Base-by-base conservation (phyloP, 2,797 vertebrate genomes). In the Anabacerthia variegaticeps region DNA sequence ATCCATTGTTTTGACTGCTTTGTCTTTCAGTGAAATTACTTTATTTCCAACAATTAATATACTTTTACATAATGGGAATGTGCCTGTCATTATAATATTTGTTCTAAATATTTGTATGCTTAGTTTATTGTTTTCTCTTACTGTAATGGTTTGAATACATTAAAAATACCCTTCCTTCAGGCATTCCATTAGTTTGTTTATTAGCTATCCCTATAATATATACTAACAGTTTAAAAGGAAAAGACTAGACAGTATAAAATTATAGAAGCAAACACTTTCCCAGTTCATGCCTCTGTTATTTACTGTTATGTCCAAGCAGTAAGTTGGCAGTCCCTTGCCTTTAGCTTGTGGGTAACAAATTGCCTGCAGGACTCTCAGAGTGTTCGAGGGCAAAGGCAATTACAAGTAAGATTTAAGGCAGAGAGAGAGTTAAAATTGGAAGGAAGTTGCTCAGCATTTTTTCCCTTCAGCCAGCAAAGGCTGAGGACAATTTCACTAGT, bases 41-140 rank as follows among this genome's bases (percentile, higher is more conserved):
- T 88, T 69, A 39, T 85, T 92, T 75, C 36, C 22, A 37, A 43
- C 4, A 69, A 43, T 93, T 93, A 91, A 37, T 77, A 65, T 22
- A 24, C 22, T 86, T 85, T 59, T 68, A 71, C 58, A 56, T 46
- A 80, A 36, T 28, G 9, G 28, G 17, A 93, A 85, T 39, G 13
- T 82, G 44, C 12, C n/a, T 88, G 36, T 66, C n/a, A 71, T 78
- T 81, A 17, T 48, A 84, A 41, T 54, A 71, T 37, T 83, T 80
- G 71, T 77, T 93, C 79, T 76, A 87, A 85, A 74, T 59, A 21
- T 89, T 89, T 71, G 16, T 87, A 39, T 44, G 14, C 20, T 24
- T 93, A 75, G 30, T 82, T 89, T 89, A 56, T 65, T 83, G 23
- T 75, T 91, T 93, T 81, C 43, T 82, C 51, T 91, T 69, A 43